Evolutionary conservation across 2,888 invertebrate genomes (phyloP).

Genomic region (Brachypalpus laphriformis): DNA sequence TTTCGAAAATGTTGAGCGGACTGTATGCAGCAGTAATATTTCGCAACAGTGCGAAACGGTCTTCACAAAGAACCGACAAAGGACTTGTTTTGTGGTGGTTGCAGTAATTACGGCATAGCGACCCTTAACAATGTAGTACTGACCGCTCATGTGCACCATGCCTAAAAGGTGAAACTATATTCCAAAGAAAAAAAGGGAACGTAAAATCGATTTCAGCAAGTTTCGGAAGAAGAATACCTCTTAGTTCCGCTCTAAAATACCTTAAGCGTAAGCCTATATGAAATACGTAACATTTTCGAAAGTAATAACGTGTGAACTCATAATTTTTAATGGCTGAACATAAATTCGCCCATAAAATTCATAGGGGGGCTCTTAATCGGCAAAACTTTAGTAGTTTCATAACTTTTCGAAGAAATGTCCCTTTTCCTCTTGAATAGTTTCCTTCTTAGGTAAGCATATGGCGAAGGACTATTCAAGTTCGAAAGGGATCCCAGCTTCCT

Average conservation of each 20-base stretch:
- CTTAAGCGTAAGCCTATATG: slow-evolving; percentile 48
- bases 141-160: no score
- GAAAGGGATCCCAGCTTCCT: slow-evolving; percentile 24
- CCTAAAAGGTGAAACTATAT: no score
- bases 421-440: slow-evolving; percentile 45
- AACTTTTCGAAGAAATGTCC: slow-evolving; percentile 64
- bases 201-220: slow-evolving; percentile 30
- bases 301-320: slow-evolving; percentile 69
- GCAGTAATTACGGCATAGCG: no score
- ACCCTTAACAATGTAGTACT: no score
- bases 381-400: slow-evolving; percentile 69
- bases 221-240: neutral
- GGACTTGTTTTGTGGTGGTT: no score
- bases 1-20: no score
- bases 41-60: no score
- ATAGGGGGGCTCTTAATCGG: slow-evolving; percentile 56
- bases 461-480: neutral
- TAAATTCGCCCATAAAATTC: slow-evolving; percentile 67
- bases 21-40: no score
- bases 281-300: slow-evolving; percentile 53
- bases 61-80: no score
- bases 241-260: slow-evolving; percentile 3
- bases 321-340: slow-evolving; percentile 67
- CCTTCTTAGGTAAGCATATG: slow-evolving; percentile 31
- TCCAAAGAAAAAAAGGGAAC: neutral